A percentile compares a stretch with the other conserved stretches of the same genome.
These are phyloP conservation scores for Zaprionus inermis DNA, from an alignment of 1,140 invertebrate genomes.

Conservation along the genomic window DNA sequence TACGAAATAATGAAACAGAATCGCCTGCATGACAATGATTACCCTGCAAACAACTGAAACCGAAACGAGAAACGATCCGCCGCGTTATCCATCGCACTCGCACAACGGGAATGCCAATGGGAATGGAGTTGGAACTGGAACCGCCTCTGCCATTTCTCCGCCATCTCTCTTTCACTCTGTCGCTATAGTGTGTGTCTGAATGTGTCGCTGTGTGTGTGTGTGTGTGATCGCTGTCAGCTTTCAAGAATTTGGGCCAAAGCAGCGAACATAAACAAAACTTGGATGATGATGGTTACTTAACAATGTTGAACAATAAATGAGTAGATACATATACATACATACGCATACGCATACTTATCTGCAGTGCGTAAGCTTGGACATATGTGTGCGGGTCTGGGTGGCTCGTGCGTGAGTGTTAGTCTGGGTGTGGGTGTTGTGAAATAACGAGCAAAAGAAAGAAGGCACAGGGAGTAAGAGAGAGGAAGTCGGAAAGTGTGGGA, in stretches of 20 bases:
- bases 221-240: slow-evolving; percentile 54
- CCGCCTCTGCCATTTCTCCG: neutral
- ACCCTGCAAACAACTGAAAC: slow-evolving; percentile 48
- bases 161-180: neutral
- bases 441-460: slow-evolving; percentile 16
- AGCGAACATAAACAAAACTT: slow-evolving; percentile 71
- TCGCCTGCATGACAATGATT: slow-evolving; percentile 77
- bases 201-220: neutral
- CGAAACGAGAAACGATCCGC: slow-evolving; percentile 45
- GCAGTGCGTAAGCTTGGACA: slow-evolving; percentile 2
- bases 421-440: slow-evolving; percentile 50
- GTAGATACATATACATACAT: slow-evolving; percentile 17
- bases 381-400: neutral
- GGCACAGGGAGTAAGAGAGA: neutral
- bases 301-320: slow-evolving; percentile 69
- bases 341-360: neutral
- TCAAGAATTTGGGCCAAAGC: slow-evolving; percentile 77
- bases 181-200: neutral
- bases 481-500: slow-evolving; percentile 10
- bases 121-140: slow-evolving; percentile 41
- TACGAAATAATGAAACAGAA: slow-evolving; percentile 77
- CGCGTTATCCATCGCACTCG: slow-evolving; percentile 44
- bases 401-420: slow-evolving; percentile 22
- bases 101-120: slow-evolving; percentile 46
- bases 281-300: slow-evolving; percentile 76